These are phyloP conservation scores for Acronicta psi DNA, from an alignment of 2,888 invertebrate species.

Conservation along the genomic window DNA sequence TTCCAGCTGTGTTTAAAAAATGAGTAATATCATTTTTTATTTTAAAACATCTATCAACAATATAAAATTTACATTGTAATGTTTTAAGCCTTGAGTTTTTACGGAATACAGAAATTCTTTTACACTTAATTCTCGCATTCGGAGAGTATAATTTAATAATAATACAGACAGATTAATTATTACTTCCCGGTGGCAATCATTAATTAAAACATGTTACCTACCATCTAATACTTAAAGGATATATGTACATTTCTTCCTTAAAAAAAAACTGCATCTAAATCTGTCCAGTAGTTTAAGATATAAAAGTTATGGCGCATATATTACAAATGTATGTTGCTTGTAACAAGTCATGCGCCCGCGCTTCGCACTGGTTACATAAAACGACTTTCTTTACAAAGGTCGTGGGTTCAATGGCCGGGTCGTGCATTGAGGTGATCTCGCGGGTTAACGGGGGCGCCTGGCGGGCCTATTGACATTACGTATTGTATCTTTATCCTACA, in stretches of 20 bases:
- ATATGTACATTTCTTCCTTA: background rate
- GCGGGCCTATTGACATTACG: constrained; percentile 29
- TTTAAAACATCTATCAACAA: background rate
- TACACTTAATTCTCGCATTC: constrained; percentile 13
- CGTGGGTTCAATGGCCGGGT: constrained; percentile 52
- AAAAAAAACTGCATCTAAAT: constrained; percentile 14
- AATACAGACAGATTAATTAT: too few relatives aligned
- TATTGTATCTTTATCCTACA: constrained; percentile 33
- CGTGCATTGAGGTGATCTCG: constrained; percentile 50
- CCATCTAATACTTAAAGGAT: too few relatives aligned
- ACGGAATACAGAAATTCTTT: constrained; percentile 8
- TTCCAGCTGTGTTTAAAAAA: constrained; percentile 1
- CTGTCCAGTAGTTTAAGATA: constrained; percentile 3
- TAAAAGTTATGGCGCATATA: constrained; percentile 10
- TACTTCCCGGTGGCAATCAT: too few relatives aligned
- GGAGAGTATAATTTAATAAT: too few relatives aligned
- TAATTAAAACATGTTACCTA: too few relatives aligned
- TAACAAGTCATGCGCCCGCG: constrained; percentile 24
- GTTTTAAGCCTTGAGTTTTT: background rate
- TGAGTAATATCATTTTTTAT: background rate
- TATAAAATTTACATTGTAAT: too few relatives aligned
- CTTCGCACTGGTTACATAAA: constrained; percentile 43
- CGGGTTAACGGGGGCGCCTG: constrained; percentile 35
- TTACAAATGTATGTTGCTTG: constrained; percentile 10
- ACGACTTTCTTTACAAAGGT: constrained; percentile 55